Conservation (phyloP, 2,797 vertebrate species). For the Threskiornis aethiopicus region DNA sequence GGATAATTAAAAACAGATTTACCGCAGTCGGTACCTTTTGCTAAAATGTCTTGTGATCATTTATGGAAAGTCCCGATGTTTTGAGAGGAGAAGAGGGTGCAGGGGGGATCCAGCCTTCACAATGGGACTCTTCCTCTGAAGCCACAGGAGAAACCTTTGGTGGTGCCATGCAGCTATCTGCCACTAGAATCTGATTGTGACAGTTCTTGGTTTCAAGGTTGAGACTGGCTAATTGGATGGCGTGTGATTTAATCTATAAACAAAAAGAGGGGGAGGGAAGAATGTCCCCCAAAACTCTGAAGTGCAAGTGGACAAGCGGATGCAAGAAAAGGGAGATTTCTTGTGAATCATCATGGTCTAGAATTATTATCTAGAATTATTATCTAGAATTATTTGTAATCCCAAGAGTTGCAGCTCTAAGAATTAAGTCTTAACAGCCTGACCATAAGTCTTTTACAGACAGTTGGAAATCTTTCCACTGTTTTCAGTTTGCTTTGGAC, state of each 20-base stretch:
- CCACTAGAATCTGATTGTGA: background rate
- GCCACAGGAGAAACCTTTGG: background rate
- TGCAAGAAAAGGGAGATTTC: background rate
- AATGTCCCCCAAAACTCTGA: background rate
- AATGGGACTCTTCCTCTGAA: background rate
- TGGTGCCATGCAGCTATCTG: background rate
- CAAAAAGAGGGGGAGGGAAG: background rate
- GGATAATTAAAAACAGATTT: background rate
- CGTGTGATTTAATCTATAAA: background rate
- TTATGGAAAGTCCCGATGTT: background rate
- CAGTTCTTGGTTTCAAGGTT: background rate
- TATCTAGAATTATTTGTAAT: background rate
- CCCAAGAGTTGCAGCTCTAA: background rate
- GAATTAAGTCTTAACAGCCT: background rate
- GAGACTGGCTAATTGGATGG: background rate
- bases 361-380: no score
- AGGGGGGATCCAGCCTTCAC: background rate
- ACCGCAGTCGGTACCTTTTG: background rate
- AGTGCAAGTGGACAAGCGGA: background rate
- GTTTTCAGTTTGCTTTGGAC: conserved; percentile 2
- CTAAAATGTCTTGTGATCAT: background rate
- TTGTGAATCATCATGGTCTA: background rate
- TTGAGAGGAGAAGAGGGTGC: background rate
- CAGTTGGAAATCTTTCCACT: background rate
- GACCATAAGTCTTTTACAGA: background rate